These are phyloP conservation scores for Melanostoma mellinum DNA, from an alignment of 2,888 invertebrate species.

Conservation along the genomic window DNA sequence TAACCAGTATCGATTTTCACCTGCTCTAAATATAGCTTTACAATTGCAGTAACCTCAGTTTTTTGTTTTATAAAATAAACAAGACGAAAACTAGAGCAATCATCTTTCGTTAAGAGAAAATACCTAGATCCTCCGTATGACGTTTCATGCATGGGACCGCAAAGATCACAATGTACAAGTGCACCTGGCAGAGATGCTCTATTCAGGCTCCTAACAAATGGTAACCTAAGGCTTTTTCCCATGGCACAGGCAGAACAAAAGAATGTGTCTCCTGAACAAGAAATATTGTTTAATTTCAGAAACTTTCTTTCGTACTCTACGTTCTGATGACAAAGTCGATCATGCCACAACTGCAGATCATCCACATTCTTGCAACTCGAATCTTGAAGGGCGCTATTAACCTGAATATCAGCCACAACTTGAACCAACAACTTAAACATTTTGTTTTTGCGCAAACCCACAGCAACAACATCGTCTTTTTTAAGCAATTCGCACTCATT, in stretches of 20 bases:
- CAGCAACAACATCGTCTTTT: constrained; percentile 6
- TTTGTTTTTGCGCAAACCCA: neutral
- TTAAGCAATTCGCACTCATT: too few relatives aligned
- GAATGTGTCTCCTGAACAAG: neutral
- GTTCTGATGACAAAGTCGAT: constrained; percentile 18
- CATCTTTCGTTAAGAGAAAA: constrained; percentile 62
- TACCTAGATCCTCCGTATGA: constrained; percentile 56
- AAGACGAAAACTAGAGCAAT: constrained; percentile 37
- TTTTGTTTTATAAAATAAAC: constrained; percentile 53
- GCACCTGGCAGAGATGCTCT: constrained; percentile 11
- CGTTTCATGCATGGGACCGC: constrained; percentile 51
- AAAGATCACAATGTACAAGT: constrained; percentile 52
- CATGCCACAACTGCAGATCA: constrained; percentile 2
- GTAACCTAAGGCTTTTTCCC: constrained; percentile 37
- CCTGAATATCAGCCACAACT: neutral
- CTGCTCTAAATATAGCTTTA: too few relatives aligned
- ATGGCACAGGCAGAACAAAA: constrained; percentile 36
- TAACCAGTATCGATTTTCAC: constrained; percentile 56
- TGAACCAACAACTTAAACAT: neutral
- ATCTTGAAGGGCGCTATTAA: neutral
- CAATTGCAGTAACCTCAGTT: constrained; percentile 18
- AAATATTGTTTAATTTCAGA: neutral
- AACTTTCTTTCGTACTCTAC: neutral
- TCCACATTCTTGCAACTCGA: neutral
- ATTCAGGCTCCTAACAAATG: constrained; percentile 1